Evolutionary conservation across 2,888 invertebrate species (phyloP).

Genomic region (Lathronympha strigana): DNA sequence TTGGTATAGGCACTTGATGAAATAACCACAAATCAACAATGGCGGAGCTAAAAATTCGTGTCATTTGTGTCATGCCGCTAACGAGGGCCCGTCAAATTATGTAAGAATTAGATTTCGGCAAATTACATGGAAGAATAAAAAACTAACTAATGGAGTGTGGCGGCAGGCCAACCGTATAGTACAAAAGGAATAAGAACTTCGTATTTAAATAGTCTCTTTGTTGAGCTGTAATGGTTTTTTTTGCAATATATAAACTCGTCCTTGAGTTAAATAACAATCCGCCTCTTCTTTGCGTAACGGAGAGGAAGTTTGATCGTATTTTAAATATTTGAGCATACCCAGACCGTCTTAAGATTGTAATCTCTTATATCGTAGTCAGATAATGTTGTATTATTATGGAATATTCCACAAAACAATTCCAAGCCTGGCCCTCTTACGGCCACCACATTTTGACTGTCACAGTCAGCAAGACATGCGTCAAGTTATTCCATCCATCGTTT

Average conservation of each 20-base stretch:
- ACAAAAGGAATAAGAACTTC: constrained; percentile 27
- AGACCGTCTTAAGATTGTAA: no score
- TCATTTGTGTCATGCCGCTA: constrained; percentile 56
- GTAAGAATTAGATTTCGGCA: constrained; percentile 70
- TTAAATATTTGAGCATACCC: not conserved
- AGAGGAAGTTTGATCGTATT: not conserved
- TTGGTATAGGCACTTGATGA: constrained; percentile 32
- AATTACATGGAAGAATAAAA: constrained; percentile 67
- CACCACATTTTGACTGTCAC: no score
- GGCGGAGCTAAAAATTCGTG: constrained; percentile 41
- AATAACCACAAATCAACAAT: constrained; percentile 31
- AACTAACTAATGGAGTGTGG: constrained; percentile 68
- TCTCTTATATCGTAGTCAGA: no score
- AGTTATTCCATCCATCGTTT: no score
- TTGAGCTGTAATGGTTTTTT: constrained; percentile 42
- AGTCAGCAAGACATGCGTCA: no score
- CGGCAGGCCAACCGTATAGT: constrained; percentile 49
- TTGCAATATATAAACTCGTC: constrained; percentile 38
- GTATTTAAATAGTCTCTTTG: constrained; percentile 42
- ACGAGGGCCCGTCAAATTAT: constrained; percentile 61
- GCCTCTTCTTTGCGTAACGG: constrained; percentile 39
- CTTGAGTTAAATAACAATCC: constrained; percentile 31
- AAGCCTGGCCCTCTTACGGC: no score
- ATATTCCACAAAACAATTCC: no score
- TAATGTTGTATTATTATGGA: no score